Evolutionary conservation across 2,888 invertebrate species (phyloP).

Genomic region (Bruchidius siliquastri): DNA sequence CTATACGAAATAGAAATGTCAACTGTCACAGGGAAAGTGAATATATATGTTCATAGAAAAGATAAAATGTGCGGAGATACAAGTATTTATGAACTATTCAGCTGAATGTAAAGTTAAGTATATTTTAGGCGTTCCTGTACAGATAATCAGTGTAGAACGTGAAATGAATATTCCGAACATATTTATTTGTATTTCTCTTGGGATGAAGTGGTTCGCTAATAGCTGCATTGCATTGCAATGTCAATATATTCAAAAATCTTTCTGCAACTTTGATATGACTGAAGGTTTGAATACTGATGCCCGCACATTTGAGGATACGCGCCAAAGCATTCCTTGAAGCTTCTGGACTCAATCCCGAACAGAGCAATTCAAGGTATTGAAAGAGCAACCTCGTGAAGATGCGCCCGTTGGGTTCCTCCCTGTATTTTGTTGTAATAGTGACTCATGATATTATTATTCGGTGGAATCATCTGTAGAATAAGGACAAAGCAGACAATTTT

Average conservation of each 20-base stretch:
- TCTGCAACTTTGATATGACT: too few relatives aligned
- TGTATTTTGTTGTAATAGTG: too few relatives aligned
- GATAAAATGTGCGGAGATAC: not conserved
- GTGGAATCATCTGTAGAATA: too few relatives aligned
- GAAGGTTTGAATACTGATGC: too few relatives aligned
- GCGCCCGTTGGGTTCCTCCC: too few relatives aligned
- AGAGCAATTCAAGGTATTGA: too few relatives aligned
- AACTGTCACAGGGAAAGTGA: not conserved
- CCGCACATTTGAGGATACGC: too few relatives aligned
- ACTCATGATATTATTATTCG: too few relatives aligned
- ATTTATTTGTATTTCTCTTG: not conserved
- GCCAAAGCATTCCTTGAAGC: too few relatives aligned
- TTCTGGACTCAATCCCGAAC: too few relatives aligned
- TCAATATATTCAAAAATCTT: not conserved
- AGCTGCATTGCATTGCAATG: not conserved
- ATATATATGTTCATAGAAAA: not conserved
- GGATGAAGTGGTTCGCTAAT: not conserved
- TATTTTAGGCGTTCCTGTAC: not conserved
- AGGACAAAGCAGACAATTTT: too few relatives aligned
- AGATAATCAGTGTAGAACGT: not conserved
- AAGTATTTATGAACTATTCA: not conserved
- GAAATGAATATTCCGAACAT: not conserved
- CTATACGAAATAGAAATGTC: not conserved
- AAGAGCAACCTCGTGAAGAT: too few relatives aligned
- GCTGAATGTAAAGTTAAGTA: not conserved